These are phyloP conservation scores for Clinocottus analis DNA, from an alignment of 2,113 vertebrate species.

Conservation along the genomic window DNA sequence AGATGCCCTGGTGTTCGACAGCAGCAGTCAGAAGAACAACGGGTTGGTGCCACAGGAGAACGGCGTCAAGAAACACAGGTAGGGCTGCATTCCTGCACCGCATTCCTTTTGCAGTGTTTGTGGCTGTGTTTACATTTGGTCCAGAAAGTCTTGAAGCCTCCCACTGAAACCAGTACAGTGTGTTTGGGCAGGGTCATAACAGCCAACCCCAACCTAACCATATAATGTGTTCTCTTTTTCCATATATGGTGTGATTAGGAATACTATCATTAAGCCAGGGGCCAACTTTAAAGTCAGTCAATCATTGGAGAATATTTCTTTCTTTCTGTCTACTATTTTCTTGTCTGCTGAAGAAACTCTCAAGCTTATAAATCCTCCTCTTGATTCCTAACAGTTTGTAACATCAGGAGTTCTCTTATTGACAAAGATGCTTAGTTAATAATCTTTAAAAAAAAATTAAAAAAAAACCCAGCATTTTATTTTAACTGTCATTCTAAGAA, in stretches of 20 bases:
- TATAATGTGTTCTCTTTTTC: background rate
- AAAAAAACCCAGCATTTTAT: too few species aligned
- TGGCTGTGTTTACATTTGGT: background rate
- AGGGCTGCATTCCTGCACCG: constrained; percentile 60
- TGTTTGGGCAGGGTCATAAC: background rate
- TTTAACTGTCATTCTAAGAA: too few species aligned
- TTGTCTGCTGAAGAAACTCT: background rate
- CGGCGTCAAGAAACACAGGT: constrained; percentile 95
- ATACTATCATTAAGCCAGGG: background rate
- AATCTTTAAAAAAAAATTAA: too few species aligned
- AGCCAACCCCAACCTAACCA: too few species aligned
- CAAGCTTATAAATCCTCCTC: background rate
- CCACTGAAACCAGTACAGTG: background rate
- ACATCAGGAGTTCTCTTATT: background rate
- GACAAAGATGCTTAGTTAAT: too few species aligned
- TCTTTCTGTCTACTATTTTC: too few species aligned
- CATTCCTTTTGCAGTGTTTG: constrained; percentile 24
- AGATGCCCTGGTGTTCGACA: constrained; percentile 82
- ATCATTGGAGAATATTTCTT: too few species aligned
- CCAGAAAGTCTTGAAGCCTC: background rate
- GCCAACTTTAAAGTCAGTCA: background rate
- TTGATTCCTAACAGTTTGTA: background rate
- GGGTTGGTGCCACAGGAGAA: constrained; percentile 89
- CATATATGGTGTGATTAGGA: background rate
- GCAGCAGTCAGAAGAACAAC: constrained; percentile 82